These are phyloP conservation scores for Stomatorhinus ivindoensis DNA, from an alignment of 2,113 vertebrate species.

Conservation along the genomic window DNA sequence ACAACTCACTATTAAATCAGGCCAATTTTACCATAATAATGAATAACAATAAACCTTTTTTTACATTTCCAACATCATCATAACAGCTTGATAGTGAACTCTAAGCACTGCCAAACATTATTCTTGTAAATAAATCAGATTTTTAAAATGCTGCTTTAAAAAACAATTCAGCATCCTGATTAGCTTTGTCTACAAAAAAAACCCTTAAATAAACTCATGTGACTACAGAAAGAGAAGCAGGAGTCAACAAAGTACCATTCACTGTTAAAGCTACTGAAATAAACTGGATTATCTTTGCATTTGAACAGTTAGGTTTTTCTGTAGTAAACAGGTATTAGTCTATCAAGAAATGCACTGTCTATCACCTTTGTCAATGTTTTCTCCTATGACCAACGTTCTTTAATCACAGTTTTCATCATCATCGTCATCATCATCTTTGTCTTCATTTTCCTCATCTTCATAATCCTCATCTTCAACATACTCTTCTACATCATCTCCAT, in stretches of 20 bases:
- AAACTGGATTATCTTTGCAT: background rate
- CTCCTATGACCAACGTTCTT: background rate
- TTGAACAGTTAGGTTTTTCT: background rate
- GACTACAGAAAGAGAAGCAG: no score
- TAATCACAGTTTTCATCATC: background rate
- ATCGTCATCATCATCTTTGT: constrained; percentile 7
- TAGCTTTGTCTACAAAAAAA: no score
- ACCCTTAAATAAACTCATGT: no score
- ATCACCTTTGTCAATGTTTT: background rate
- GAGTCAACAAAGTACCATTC: background rate
- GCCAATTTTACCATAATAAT: background rate
- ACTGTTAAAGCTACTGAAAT: background rate
- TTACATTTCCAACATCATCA: background rate
- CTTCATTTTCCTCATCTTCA: constrained; percentile 48
- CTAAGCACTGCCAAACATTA: background rate
- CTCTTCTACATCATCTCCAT: constrained; percentile 43
- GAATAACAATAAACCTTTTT: background rate
- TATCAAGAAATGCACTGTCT: background rate
- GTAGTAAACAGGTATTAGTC: background rate
- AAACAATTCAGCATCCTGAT: no score
- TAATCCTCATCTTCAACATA: constrained; percentile 45
- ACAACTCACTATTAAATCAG: background rate
- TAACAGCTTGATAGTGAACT: background rate
- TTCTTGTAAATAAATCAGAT: no score
- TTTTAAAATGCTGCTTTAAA: no score